Percentiles rank a stretch among this genome's conserved stretches.
phyloP scores from a whole-genome alignment of 2,113 vertebrate species.

The Pteronura brasiliensis region DNA sequence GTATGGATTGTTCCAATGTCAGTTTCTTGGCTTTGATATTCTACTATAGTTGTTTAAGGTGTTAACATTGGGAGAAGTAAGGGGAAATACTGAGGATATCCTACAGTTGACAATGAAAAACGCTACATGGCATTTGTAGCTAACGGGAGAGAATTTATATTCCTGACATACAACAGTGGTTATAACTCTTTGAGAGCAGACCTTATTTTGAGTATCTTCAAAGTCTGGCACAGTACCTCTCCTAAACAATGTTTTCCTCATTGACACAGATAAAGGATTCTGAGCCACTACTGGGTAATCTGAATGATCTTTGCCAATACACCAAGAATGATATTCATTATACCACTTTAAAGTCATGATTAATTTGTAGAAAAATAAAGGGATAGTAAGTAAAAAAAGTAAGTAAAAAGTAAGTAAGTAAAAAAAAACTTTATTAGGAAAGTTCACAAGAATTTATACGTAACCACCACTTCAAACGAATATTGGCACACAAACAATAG shows the following conservation, averaged over 20 bases:
- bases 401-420: no score
- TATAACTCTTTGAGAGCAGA: neutral
- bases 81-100: neutral
- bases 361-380: neutral
- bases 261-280: neutral
- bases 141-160: neutral
- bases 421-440: neutral
- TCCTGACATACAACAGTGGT: neutral
- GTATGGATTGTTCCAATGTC: neutral
- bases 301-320: neutral
- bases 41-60: neutral
- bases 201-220: neutral
- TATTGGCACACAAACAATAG: neutral
- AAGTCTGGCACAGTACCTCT: neutral
- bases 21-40: neutral
- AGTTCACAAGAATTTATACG: neutral
- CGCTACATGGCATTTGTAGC: neutral
- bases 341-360: neutral
- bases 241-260: neutral
- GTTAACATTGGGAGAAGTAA: neutral
- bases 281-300: neutral
- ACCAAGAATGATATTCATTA: neutral
- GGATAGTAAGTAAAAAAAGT: neutral
- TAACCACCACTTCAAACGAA: neutral
- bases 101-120: neutral